Conservation (phyloP, 2,888 invertebrate genomes). For the Brachylomia viminalis region DNA sequence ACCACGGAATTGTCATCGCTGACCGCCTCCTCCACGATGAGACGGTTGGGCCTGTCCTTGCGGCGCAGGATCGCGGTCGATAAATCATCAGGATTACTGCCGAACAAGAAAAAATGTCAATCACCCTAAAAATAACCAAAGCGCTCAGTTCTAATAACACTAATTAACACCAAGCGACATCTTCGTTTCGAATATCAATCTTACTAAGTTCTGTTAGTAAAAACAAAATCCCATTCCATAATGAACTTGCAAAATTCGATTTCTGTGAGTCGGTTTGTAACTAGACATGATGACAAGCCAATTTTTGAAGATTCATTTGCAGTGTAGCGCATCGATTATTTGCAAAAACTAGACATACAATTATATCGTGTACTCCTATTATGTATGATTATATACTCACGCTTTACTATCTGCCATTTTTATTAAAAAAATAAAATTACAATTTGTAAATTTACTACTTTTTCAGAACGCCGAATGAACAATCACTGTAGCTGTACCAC, state of each 20-base stretch:
- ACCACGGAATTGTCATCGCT: conserved; percentile 99
- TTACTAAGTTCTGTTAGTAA: conserved; percentile 4
- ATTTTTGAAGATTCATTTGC: conserved; percentile 81
- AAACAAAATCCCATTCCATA: conserved; percentile 20
- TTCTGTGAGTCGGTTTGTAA: conserved; percentile 69
- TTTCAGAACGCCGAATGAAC: conserved; percentile 84
- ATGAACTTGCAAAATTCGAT: conserved; percentile 70
- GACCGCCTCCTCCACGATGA: conserved; percentile 99
- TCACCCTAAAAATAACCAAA: conserved; percentile 60
- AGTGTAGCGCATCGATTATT: conserved; percentile 66
- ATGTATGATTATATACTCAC: conserved; percentile 77
- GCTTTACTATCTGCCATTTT: conserved; percentile 91
- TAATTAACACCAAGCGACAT: conserved; percentile 19
- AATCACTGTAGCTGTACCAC: conserved; percentile 81
- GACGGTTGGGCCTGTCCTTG: conserved; percentile 99
- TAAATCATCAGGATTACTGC: conserved; percentile 94
- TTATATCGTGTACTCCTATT: conserved; percentile 35
- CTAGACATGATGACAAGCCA: conserved; percentile 91
- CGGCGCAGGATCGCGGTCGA: conserved; percentile 99
- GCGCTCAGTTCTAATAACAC: conserved; percentile 12
- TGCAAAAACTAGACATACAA: conserved; percentile 34
- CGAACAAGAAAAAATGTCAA: conserved; percentile 76
- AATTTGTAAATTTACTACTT: conserved; percentile 81
- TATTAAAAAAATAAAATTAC: conserved; percentile 78
- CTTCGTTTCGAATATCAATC: conserved; percentile 3